Evolutionary conservation across 2,113 vertebrate species (phyloP), one percentile per base, ranked within the genome.

Genomic region (Dasyurus viverrinus): DNA sequence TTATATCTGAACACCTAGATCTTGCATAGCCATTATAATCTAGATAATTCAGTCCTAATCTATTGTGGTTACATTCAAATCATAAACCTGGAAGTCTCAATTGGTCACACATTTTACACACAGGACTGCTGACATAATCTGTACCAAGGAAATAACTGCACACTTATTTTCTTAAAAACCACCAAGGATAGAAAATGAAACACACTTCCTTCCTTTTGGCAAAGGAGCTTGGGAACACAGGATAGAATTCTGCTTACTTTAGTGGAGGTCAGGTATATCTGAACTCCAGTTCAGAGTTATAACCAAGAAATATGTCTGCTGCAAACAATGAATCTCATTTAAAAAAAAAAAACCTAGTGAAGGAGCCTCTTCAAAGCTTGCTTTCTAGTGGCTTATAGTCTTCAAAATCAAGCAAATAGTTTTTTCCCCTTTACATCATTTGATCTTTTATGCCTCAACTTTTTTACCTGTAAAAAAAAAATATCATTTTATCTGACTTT

Each of bases 91-190:
- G 89, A 93, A n/a, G 27, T 25, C 4, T 95, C 90, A 68, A 55
- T 9, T 94, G n/a, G 26, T 26, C 30, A 3, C 23, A 42, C 16
- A 89, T 2, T 11, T 92, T 93, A 93, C 42, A 90, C 68, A 93
- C 0, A 93, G 10, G 1, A 0, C 48, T 92, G 8, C 54, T 42
- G 96, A 90, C 36, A 91, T 89, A 93, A 94, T 91, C 8, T 55
- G 23, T 53, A 95, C 55, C n/a, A 94, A 60, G 89, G 94, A 94
- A 94, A 89, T 92, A 19, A 95, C 23, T 92, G 8, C 27, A 92
- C 54, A 91, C 68, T 2, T 0, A 92, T 94, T 91, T 22, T 54
- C 95, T 90, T 19, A 91, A 96, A 97, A 95, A 90, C 55, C 1
- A 68, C 27, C 27, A 60, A 10, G 26, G 57, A 60, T 68, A 36